phyloP scores from a whole-genome alignment of 2,888 invertebrate genomes.

The Acleris laterana region DNA sequence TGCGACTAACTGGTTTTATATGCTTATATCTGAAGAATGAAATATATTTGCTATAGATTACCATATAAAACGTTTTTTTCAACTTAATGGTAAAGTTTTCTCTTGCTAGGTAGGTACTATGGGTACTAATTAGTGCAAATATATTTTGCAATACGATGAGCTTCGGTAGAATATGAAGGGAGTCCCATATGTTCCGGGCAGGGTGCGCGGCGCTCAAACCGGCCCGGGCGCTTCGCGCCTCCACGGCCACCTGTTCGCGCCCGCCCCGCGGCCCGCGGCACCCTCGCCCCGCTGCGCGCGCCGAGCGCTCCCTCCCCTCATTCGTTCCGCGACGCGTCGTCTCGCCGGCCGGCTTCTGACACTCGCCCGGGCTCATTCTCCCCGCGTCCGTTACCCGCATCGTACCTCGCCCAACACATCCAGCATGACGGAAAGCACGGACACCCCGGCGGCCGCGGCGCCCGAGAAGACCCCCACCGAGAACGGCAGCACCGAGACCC shows the following conservation, averaged over 20 bases:
- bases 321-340: conserved; percentile 81
- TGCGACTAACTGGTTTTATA: too few species aligned
- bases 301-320: conserved; percentile 71
- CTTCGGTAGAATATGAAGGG: conserved; percentile 49
- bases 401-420: conserved; percentile 57
- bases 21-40: too few species aligned
- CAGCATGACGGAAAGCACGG: conserved; percentile 82
- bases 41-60: too few species aligned
- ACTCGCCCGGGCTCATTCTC: conserved; percentile 68
- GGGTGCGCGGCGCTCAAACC: conserved; percentile 47
- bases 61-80: too few species aligned
- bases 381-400: conserved; percentile 69
- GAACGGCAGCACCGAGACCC: conserved; percentile 78
- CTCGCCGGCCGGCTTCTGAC: conserved; percentile 73
- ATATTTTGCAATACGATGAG: conserved; percentile 13
- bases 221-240: conserved; percentile 41
- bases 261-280: conserved; percentile 51
- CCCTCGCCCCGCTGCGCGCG: conserved; percentile 70
- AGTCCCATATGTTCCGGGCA: conserved; percentile 58
- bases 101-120: too few species aligned
- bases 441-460: conserved; percentile 79
- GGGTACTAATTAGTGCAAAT: not conserved
- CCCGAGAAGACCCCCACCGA: conserved; percentile 84
- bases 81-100: too few species aligned
- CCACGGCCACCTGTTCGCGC: conserved; percentile 74